Evolutionary conservation across 2,113 vertebrate species (phyloP).

Genomic region (Petroica traversi): DNA sequence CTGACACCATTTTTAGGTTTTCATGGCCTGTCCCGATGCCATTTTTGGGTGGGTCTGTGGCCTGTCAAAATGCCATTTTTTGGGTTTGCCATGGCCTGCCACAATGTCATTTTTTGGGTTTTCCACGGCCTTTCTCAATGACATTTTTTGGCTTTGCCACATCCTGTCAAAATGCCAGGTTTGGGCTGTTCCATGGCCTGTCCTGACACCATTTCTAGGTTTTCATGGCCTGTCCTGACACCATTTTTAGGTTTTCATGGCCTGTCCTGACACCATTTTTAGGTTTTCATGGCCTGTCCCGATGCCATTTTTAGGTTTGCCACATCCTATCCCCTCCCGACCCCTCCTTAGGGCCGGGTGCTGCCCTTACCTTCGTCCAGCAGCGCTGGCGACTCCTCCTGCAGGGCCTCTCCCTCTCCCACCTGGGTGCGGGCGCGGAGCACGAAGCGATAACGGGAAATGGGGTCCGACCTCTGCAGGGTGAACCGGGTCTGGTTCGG

Average conservation of each 20-base stretch:
- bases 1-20: neutral
- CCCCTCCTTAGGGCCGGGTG: neutral
- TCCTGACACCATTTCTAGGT: accelerated
- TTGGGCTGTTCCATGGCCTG: neutral
- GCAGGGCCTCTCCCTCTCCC: conserved; percentile 80
- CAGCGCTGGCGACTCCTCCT: conserved; percentile 83
- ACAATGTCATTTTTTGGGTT: neutral
- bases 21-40: neutral
- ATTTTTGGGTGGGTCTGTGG: too few species aligned
- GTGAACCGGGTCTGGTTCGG: conserved; percentile 86
- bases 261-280: neutral
- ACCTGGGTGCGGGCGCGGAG: conserved; percentile 89
- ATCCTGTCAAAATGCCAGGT: neutral
- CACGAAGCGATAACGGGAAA: conserved; percentile 84
- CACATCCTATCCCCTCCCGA: neutral
- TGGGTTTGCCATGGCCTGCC: neutral
- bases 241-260: neutral
- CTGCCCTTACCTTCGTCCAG: conserved; percentile 87
- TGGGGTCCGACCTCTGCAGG: conserved; percentile 82
- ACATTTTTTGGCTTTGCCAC: neutral
- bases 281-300: accelerated
- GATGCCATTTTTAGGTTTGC: neutral
- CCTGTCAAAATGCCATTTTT: neutral
- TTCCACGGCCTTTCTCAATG: accelerated
- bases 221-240: accelerated